Base-by-base conservation (phyloP, 2,888 invertebrate genomes). In the Diaprepes abbreviatus region DNA sequence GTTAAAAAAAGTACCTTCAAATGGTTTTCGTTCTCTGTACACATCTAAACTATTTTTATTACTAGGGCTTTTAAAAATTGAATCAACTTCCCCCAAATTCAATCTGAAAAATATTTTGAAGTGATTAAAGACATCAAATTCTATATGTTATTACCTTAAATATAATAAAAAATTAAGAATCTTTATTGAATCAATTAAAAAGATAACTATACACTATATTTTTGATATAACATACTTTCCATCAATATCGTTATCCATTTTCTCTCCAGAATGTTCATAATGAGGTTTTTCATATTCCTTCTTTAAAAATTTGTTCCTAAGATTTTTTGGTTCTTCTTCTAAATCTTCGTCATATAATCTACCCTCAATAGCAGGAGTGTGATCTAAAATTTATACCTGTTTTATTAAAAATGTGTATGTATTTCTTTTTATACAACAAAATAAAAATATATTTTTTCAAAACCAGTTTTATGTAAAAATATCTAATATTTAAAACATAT, bases 271-370 rank as follows among this genome's bases (percentile, higher is more conserved):
- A 66, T 77, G 74, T 69, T 84, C 82, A 59, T 50, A 50, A 21
- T 21, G 36, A 3, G 52, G 67, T 36, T 55, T 57, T 10, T 33
- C 31, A 76, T 81, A 85, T 9, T 85, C 87, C 0, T 87, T 86
- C 78, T 89, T 89, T 45, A 89, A 76, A 74, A 86, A 86, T n/a
- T 86, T 84, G 43, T 87, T 86, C 57, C 87, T 83, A 35, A 88
- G 75, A 78, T 83, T 81, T 35, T 67, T 35, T 24, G 28, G n/a
- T 14, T 55, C 7, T 10, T 17, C 16, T 52, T 40, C 64, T 19
- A n/a, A 28, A 68, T 9, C 43, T 16, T 58, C 54, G 5, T 45
- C 48, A 33, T 50, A 57, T 24, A 16, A 60, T 38, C 64, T 38
- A 28, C 69, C 70, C 35, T 73, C 72, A 50, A 70, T 19, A 16